Percentiles rank a stretch among this genome's conserved stretches.
phyloP scores from a whole-genome alignment of 2,888 invertebrate species.

The Eupithecia subumbrata region DNA sequence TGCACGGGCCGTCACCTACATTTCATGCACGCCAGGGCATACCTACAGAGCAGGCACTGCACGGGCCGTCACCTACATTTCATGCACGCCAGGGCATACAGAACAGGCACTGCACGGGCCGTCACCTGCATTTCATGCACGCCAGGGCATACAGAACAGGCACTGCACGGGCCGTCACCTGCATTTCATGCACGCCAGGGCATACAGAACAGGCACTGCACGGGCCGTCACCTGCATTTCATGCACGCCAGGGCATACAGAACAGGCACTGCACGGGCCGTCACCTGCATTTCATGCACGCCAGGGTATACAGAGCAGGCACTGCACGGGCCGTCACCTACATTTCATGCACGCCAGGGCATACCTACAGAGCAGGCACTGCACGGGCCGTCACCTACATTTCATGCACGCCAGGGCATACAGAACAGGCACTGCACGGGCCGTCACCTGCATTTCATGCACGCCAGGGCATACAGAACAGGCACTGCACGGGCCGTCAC shows the following conservation, averaged over 20 bases:
- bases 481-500: neutral
- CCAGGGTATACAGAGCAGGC: neutral
- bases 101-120: neutral
- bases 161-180: too few species aligned
- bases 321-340: too few species aligned
- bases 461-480: neutral
- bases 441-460: too few species aligned
- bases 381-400: too few species aligned
- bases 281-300: too few species aligned
- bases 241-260: slow-evolving; percentile 2
- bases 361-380: neutral
- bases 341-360: neutral
- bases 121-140: too few species aligned
- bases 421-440: neutral
- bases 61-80: too few species aligned
- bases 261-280: neutral
- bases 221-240: too few species aligned
- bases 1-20: too few species aligned
- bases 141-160: neutral
- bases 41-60: neutral
- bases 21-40: slow-evolving; percentile 2
- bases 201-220: neutral
- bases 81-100: slow-evolving; percentile 3
- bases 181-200: neutral
- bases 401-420: slow-evolving; percentile 1